Evolutionary conservation across 2,797 vertebrate genomes (phyloP).

Genomic region (Vipera latastei): DNA sequence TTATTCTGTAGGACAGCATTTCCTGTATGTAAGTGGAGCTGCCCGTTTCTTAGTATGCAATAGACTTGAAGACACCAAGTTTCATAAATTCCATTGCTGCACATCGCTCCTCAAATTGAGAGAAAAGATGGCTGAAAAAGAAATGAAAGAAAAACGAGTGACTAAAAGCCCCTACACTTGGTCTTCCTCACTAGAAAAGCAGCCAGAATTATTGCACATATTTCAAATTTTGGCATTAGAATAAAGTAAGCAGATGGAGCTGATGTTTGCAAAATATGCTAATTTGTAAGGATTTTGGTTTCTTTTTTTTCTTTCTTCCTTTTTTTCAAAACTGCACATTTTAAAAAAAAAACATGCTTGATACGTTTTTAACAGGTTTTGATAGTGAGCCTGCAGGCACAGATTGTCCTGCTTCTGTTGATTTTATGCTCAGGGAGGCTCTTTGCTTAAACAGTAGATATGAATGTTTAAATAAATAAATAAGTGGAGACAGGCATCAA

Average conservation of each 20-base stretch:
- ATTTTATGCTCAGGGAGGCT: background rate
- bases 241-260: background rate
- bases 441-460: background rate
- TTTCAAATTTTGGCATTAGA: background rate
- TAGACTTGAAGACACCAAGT: background rate
- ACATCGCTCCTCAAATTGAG: accelerated
- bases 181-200: background rate
- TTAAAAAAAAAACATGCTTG: background rate
- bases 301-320: background rate
- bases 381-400: background rate
- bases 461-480: background rate
- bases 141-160: background rate
- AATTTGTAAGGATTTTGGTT: background rate
- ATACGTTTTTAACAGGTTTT: background rate
- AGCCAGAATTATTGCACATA: background rate
- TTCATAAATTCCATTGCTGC: background rate
- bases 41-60: background rate
- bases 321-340: background rate
- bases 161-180: background rate
- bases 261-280: background rate
- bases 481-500: background rate
- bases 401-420: background rate
- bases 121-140: background rate
- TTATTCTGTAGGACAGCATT: background rate
- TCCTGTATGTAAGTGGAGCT: background rate